Base-by-base conservation (phyloP, 2,113 vertebrate genomes). In the Pelusios castaneus region DNA sequence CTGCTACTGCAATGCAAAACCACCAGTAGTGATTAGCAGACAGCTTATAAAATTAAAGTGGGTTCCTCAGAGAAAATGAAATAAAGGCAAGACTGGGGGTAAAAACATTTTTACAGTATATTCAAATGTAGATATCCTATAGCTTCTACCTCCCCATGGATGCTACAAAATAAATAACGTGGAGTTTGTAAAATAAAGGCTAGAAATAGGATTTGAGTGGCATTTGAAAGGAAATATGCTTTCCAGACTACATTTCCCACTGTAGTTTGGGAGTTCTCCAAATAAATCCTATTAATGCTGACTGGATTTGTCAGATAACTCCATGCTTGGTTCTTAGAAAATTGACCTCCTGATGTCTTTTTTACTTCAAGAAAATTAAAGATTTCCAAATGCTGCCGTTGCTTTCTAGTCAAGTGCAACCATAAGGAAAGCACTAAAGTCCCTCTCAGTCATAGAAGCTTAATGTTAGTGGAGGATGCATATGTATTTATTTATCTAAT, bases 251-350 rank as follows among this genome's bases (percentile, higher is more conserved):
- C 4, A 3, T 10, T 89, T 89, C 38, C 41, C 81, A 52, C 73
- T 1, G 0, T 0, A 2, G 43, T 75, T 73, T 12, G 10, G 22
- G 24, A 10, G 90, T 51, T 70, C 4, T 1, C 0, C 10, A n/a
- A 58, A 73, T 22, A 2, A 55, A 75, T 51, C 31, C 31, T 4
- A 0, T n/a, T 79, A 0, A 0, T n/a, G 81, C 49, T 84, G 85
- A 82, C 67, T 0, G 7, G 14, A 24, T 0, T 0, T 55, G 75
- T 45, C 38, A 0, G 0, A 2, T 3, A 8, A 0, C 85, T 38
- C 5, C 0, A 0, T 87, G 85, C 41, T 45, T 76, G 83, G 89
- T 85, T 43, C 17, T 70, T 81, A 73, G 49, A 49, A 88, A 83
- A 84, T 54, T 54, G 81, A 88, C 2, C 0, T 0, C 0, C 0